Conservation (phyloP, 2,113 vertebrate species). For the Ploceus nigricollis region DNA sequence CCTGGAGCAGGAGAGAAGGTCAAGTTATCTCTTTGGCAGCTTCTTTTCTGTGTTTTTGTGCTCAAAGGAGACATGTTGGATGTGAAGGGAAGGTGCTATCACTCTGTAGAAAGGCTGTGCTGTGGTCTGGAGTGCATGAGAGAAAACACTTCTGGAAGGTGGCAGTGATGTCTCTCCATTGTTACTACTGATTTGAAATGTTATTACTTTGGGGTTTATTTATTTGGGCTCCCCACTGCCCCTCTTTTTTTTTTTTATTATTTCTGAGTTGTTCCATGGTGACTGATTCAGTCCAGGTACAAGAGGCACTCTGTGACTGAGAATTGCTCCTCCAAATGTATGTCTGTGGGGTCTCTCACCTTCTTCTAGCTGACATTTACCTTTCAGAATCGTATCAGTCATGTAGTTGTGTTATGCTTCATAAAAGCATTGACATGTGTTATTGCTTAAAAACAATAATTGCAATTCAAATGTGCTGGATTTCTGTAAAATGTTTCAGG, state of each 20-base stretch:
- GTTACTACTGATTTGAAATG: neutral
- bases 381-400: neutral
- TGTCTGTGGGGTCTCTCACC: neutral
- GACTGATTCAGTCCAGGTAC: neutral
- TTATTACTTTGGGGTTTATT: neutral
- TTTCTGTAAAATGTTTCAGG: neutral
- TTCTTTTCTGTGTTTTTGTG: neutral
- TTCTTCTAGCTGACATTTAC: neutral
- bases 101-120: neutral
- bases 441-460: neutral
- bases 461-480: conserved; percentile 12
- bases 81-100: neutral
- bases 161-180: neutral
- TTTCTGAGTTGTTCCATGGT: neutral
- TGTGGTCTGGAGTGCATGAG: neutral
- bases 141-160: neutral
- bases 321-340: neutral
- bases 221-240: accelerated
- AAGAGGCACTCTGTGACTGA: neutral
- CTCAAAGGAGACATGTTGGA: neutral
- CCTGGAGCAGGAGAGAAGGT: neutral
- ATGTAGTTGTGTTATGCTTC: neutral
- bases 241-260: neutral
- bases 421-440: neutral
- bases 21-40: neutral